Evolutionary conservation across 1,140 invertebrate species (phyloP).

Genomic region (Chrysomallon squamiferum): DNA sequence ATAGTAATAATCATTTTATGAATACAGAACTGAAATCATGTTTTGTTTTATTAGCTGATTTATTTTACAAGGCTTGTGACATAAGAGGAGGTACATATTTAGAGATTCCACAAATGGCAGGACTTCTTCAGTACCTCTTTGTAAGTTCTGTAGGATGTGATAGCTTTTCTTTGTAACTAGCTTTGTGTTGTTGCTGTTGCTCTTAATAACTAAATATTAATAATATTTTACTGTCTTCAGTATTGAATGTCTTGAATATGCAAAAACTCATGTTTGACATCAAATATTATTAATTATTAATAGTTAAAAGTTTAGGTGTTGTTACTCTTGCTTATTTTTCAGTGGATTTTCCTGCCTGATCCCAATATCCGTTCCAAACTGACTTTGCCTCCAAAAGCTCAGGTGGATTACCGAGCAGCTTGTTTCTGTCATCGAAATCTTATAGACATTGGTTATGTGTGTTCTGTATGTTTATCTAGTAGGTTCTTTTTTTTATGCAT

Average conservation of each 20-base stretch:
- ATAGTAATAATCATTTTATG: too few relatives aligned
- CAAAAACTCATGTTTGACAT: not conserved
- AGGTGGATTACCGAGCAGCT: slow-evolving; percentile 94
- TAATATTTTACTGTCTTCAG: not conserved
- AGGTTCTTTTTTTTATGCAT: too few relatives aligned
- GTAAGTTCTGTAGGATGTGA: too few relatives aligned
- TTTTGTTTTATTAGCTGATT: slow-evolving; percentile 15
- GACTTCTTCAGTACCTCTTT: slow-evolving; percentile 90
- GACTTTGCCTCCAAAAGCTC: slow-evolving; percentile 85
- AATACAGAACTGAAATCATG: not conserved
- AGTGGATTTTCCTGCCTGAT: slow-evolving; percentile 94
- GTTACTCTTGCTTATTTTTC: slow-evolving; percentile 62
- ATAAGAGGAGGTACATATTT: slow-evolving; percentile 90
- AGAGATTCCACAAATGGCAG: slow-evolving; percentile 61
- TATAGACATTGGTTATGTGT: slow-evolving; percentile 95
- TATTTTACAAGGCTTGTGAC: slow-evolving; percentile 83
- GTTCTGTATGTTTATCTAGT: slow-evolving; percentile 97
- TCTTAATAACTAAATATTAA: too few relatives aligned
- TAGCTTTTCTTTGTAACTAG: too few relatives aligned
- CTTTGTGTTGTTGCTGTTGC: too few relatives aligned
- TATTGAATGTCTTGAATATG: slow-evolving; percentile 4
- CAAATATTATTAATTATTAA: not conserved
- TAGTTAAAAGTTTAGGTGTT: slow-evolving; percentile 7
- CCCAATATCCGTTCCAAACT: slow-evolving; percentile 79
- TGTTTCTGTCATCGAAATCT: slow-evolving; percentile 98